Percentiles rank a stretch among this genome's conserved stretches.
These are phyloP conservation scores for Acropora yongei DNA, from an alignment of 64 coral and sea anemone species.

Conservation along the genomic window DNA sequence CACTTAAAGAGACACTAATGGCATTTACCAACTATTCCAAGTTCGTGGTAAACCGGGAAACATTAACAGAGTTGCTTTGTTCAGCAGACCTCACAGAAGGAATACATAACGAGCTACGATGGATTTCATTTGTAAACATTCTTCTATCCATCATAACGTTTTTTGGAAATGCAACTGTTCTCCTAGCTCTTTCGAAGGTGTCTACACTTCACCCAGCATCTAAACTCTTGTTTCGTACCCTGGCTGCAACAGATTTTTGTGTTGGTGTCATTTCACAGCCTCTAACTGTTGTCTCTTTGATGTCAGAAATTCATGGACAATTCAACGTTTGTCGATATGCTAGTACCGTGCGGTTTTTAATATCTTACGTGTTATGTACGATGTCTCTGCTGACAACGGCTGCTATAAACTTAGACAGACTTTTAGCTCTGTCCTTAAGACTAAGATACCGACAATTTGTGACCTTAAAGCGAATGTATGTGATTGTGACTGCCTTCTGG, in stretches of 20 bases:
- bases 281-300: neutral
- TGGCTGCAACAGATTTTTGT: neutral
- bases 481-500: neutral
- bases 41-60: neutral
- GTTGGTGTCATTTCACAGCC: neutral
- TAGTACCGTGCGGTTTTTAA: neutral
- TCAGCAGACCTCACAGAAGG: neutral
- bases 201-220: neutral
- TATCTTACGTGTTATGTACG: neutral
- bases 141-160: slow-evolving; percentile 8
- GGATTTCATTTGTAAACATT: neutral
- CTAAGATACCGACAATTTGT: too few species aligned
- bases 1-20: neutral
- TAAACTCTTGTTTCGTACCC: neutral
- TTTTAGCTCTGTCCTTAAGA: neutral
- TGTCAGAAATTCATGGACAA: neutral
- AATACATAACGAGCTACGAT: neutral
- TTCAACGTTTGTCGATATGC: neutral
- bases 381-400: neutral
- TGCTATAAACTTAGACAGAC: neutral
- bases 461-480: neutral
- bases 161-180: neutral
- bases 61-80: neutral
- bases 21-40: neutral
- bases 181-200: neutral